phyloP scores from a whole-genome alignment of 2,888 invertebrate genomes.

The Microchrysa polita region DNA sequence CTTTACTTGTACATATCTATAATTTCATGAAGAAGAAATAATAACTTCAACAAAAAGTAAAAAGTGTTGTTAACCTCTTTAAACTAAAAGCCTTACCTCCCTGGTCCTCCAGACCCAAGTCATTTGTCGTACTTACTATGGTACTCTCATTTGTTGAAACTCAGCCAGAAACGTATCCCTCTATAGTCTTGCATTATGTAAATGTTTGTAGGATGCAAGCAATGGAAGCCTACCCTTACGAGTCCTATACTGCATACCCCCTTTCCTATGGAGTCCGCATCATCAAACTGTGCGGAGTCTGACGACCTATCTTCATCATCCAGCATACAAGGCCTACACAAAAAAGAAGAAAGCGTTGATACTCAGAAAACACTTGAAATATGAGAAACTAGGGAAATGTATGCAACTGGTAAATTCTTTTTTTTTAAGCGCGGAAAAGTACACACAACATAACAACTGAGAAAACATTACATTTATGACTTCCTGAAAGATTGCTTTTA shows the following conservation, averaged over 20 bases:
- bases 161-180: neutral
- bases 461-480: conserved; percentile 36
- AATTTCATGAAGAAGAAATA: conserved; percentile 18
- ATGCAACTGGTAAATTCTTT: conserved; percentile 35
- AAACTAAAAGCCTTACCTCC: conserved; percentile 29
- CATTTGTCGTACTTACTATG: conserved; percentile 12
- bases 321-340: too few relatives aligned
- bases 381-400: neutral
- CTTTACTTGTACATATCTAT: too few relatives aligned
- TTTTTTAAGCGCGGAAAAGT: neutral
- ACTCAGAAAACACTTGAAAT: conserved; percentile 25
- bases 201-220: neutral
- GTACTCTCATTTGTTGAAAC: neutral
- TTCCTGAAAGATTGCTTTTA: conserved; percentile 41
- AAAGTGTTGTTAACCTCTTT: conserved; percentile 24
- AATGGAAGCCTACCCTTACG: neutral
- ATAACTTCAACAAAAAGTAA: neutral
- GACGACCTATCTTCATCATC: neutral
- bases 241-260: neutral
- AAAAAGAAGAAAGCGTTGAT: conserved; percentile 16
- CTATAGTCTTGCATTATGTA: conserved; percentile 30
- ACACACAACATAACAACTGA: neutral
- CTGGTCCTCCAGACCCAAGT: neutral
- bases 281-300: neutral
- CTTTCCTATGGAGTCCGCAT: too few relatives aligned